phyloP scores from a whole-genome alignment of 2,113 vertebrate species.

The Aphelocoma coerulescens region DNA sequence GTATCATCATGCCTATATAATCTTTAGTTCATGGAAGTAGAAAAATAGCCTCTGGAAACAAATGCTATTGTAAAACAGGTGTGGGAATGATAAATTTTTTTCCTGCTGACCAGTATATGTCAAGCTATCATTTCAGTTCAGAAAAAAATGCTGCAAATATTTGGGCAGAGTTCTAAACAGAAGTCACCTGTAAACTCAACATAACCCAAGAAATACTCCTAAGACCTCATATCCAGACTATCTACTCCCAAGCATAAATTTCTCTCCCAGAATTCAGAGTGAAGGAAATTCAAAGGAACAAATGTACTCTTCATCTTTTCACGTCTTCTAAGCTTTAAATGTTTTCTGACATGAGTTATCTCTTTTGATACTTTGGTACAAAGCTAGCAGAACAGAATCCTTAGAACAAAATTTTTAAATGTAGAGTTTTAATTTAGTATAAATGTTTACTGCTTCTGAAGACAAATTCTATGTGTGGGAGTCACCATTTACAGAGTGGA shows the following conservation, averaged over 20 bases:
- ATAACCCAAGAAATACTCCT: not conserved
- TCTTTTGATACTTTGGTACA: not conserved
- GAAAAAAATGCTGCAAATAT: not conserved
- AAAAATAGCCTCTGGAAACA: not conserved
- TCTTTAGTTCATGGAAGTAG: not conserved
- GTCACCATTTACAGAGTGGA: not conserved
- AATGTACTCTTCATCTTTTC: not conserved
- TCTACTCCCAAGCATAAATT: not conserved
- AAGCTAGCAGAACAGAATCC: not conserved
- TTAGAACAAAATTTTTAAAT: not conserved
- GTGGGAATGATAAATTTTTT: not conserved
- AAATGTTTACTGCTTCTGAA: not conserved
- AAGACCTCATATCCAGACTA: not conserved
- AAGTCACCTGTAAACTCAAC: not conserved
- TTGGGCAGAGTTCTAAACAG: not conserved
- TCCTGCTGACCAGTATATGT: not conserved
- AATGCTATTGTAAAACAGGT: not conserved
- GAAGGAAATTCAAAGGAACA: not conserved
- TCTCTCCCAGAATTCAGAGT: not conserved
- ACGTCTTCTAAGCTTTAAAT: not conserved
- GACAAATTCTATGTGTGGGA: not conserved
- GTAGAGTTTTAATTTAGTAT: not conserved
- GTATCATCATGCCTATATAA: not conserved
- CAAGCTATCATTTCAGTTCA: not conserved
- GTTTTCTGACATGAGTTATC: not conserved